A percentile compares a stretch with the other conserved stretches of the same genome.
Evolutionary conservation across 1,140 invertebrate species (phyloP).

Genomic region (Trinorchestia longiramus): DNA sequence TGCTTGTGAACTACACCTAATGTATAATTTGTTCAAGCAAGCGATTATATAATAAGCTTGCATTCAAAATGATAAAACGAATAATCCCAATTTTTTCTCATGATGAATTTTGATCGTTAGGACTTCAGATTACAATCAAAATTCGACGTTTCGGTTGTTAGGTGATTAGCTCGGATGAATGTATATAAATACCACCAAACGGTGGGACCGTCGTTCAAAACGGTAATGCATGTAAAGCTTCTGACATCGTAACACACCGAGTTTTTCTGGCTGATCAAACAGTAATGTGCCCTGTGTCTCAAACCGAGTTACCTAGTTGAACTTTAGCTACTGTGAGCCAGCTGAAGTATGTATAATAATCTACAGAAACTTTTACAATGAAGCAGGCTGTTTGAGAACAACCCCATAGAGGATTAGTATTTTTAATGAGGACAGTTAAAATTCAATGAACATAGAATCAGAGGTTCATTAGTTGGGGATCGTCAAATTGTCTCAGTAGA

Average conservation of each 20-base stretch:
- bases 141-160: no score
- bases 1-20: no score
- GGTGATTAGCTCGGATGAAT: no score
- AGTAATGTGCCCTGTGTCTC: neutral
- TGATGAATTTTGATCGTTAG: neutral
- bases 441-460: neutral
- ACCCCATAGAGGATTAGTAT: neutral
- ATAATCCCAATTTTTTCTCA: neutral
- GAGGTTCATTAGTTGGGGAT: neutral
- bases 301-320: neutral
- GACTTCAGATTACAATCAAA: no score
- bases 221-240: neutral
- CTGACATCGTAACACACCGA: neutral
- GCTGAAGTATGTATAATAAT: neutral
- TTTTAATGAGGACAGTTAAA: neutral
- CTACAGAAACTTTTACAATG: neutral
- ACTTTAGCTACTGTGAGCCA: neutral
- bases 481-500: neutral
- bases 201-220: no score
- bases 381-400: neutral
- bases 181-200: no score
- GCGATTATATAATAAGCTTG: neutral
- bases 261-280: neutral
- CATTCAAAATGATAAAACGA: neutral
- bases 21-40: neutral